Percentiles rank a stretch among this genome's conserved stretches.
Evolutionary conservation across 1,140 invertebrate species (phyloP).

Genomic region (Drosophila punjabiensis): DNA sequence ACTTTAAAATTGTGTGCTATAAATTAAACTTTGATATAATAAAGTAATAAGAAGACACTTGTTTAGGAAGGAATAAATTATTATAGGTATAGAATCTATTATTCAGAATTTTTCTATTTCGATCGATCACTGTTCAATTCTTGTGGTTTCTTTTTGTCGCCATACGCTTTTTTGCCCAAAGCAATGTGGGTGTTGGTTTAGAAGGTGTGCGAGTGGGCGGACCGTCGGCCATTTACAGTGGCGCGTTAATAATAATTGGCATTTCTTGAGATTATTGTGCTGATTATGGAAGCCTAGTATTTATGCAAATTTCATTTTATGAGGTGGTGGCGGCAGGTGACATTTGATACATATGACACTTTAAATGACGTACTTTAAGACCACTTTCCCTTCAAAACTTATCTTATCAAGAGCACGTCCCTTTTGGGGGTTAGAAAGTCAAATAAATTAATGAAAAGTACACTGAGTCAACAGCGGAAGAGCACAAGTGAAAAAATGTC

Average conservation of each 20-base stretch:
- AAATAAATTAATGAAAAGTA: slow-evolving; percentile 17
- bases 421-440: slow-evolving; percentile 3
- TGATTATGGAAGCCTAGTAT: slow-evolving; percentile 33
- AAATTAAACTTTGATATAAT: too few species aligned
- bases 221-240: slow-evolving; percentile 45
- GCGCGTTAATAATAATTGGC: slow-evolving; percentile 64
- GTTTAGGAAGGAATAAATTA: too few species aligned
- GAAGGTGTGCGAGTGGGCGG: slow-evolving; percentile 42
- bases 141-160: slow-evolving; percentile 26
- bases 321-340: slow-evolving; percentile 57
- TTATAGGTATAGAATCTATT: background rate
- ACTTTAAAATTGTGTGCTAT: background rate
- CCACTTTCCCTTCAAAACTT: slow-evolving; percentile 24
- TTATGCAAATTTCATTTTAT: slow-evolving; percentile 57
- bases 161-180: slow-evolving; percentile 10
- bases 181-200: slow-evolving; percentile 23
- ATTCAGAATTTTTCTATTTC: background rate
- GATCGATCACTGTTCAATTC: slow-evolving; percentile 25
- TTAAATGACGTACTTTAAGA: background rate
- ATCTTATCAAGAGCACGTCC: slow-evolving; percentile 17
- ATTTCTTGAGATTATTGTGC: slow-evolving; percentile 58
- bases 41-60: too few species aligned
- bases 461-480: slow-evolving; percentile 7
- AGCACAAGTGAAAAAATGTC: background rate
- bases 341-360: slow-evolving; percentile 4